Base-by-base conservation (phyloP, 2,888 invertebrate genomes). In the Anorthoa munda region DNA sequence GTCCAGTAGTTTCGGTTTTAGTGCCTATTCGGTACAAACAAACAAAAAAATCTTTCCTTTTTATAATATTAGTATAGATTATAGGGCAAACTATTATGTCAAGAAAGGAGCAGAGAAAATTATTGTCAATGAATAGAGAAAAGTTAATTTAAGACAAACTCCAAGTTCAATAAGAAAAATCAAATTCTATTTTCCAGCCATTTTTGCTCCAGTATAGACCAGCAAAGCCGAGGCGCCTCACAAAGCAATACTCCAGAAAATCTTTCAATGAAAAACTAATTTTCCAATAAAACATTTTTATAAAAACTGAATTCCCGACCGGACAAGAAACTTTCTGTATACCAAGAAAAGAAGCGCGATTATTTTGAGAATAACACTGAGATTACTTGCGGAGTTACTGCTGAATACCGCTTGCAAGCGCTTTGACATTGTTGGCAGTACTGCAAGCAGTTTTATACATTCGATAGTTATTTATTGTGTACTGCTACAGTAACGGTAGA, bases 211-310 rank as follows among this genome's bases (percentile, higher is more conserved):
- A 39, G 3, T 21, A n/a, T 21, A 39, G n/a, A 45, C 4, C 59
- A 4, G 12, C 12, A 17, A 60, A 21, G 21, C n/a, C 21, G n/a
- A 21, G 60, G 39, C 17, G 45, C 39, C 4, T 46, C 45, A 60
- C 21, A 45, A 45, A 60, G 60, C 39, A 60, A 60, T 45, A 21
- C 59, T 45, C 48, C 9, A n/a, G 15, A 21, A 46, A 51, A 21
- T 46, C 45, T 48, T 72, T 46, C 46, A 46, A 46, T 51, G 7
- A 15, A n/a, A n/a, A 12, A 69, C 17, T 21, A 51, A 46, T 46
- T 77, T 58, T 59, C 4, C 23, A 13, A 67, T 51, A 58, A 74
- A 53, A 51, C 46, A 77, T 23, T 74, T 68, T 46, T 5, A 18
- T 39, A 31, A 31, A 1, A 7, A 68, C 23, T 18, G 51, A 26